Conservation (phyloP, 2,113 vertebrate genomes). For the Cebidichthys violaceus region DNA sequence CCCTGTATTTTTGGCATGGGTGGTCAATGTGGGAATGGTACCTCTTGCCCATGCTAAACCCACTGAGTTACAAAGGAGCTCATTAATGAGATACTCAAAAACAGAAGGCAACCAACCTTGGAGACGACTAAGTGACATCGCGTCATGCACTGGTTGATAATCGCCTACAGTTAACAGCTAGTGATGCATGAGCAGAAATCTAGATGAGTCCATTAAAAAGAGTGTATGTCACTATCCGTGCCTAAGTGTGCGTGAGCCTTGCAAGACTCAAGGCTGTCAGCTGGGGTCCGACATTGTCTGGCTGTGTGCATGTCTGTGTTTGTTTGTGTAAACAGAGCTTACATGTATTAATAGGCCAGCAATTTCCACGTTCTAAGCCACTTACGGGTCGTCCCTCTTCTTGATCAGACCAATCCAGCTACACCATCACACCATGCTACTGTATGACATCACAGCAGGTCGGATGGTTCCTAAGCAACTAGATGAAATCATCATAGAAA, state of each 20-base stretch:
- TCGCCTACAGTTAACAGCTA: conserved; percentile 44
- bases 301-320: conserved; percentile 19
- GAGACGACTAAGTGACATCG: conserved; percentile 24
- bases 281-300: conserved; percentile 28
- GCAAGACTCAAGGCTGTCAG: conserved; percentile 41
- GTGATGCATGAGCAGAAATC: conserved; percentile 56
- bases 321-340: conserved; percentile 77
- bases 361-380: conserved; percentile 74
- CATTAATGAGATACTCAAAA: conserved; percentile 15
- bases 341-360: conserved; percentile 74
- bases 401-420: conserved; percentile 74
- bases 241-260: conserved; percentile 47
- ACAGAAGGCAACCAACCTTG: conserved; percentile 33
- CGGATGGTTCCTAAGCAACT: conserved; percentile 90
- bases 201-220: conserved; percentile 41
- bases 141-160: conserved; percentile 48
- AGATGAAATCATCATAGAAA: conserved; percentile 87
- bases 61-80: conserved; percentile 16
- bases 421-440: conserved; percentile 67
- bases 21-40: neutral
- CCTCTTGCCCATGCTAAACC: neutral
- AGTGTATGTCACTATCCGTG: conserved; percentile 38
- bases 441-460: conserved; percentile 84
- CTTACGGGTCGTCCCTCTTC: conserved; percentile 72
- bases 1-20: neutral